Percentiles rank a stretch among this genome's conserved stretches.
Conservation (phyloP, 1,140 invertebrate genomes). For the Diuraphis noxia region DNA sequence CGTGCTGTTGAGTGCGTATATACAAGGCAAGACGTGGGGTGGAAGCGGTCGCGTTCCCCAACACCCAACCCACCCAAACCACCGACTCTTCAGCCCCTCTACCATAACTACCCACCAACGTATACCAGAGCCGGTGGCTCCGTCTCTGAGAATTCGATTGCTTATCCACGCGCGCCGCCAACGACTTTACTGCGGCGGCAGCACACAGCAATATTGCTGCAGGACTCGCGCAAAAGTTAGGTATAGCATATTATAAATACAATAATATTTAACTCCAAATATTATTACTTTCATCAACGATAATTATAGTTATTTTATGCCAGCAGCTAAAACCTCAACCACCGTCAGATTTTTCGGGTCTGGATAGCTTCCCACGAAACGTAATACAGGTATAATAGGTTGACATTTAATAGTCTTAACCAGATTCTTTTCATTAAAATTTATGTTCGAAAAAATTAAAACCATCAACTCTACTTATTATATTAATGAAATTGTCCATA, state of each 20-base stretch:
- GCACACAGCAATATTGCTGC: neutral
- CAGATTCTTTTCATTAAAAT: neutral
- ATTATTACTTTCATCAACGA: too few relatives aligned
- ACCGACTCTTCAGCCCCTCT: neutral
- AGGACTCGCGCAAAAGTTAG: neutral
- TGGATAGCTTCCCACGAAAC: neutral
- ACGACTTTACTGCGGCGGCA: neutral
- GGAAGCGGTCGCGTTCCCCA: neutral
- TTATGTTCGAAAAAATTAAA: neutral
- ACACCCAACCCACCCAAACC: neutral
- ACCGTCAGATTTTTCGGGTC: neutral
- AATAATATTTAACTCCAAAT: neutral
- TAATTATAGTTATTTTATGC: neutral
- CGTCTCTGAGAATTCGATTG: neutral
- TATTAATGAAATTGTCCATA: neutral
- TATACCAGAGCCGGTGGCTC: neutral
- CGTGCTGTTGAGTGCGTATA: neutral
- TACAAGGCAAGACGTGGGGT: neutral
- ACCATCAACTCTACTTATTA: neutral
- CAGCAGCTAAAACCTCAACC: too few relatives aligned
- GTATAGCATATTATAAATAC: neutral
- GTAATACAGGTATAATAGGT: neutral
- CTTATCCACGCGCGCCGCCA: conserved; percentile 1
- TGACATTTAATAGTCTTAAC: neutral
- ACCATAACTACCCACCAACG: neutral